These are phyloP conservation scores for Archips xylosteana DNA, from an alignment of 2,888 invertebrate species.

Conservation along the genomic window DNA sequence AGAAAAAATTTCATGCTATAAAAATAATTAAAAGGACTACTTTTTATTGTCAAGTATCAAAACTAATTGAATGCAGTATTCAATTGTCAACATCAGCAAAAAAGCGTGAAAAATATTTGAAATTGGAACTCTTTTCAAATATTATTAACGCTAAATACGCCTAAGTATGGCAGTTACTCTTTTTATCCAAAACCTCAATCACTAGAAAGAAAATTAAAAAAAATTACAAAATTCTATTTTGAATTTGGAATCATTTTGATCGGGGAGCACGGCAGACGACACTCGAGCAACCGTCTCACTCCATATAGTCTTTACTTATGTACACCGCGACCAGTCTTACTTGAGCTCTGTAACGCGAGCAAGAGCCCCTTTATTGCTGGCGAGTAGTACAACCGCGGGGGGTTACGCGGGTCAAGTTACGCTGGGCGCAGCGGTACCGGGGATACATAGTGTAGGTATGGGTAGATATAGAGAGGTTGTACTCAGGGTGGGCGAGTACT, in stretches of 20 bases:
- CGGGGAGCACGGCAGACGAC: slow-evolving; percentile 81
- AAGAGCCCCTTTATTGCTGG: slow-evolving; percentile 58
- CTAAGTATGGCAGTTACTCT: background rate
- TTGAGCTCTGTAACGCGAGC: slow-evolving; percentile 67
- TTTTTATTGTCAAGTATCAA: background rate
- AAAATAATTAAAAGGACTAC: no score
- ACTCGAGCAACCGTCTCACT: slow-evolving; percentile 76
- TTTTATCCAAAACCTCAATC: background rate
- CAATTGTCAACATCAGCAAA: background rate
- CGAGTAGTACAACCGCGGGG: slow-evolving; percentile 61
- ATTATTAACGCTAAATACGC: background rate
- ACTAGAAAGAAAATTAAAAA: slow-evolving; percentile 45
- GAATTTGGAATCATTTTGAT: slow-evolving; percentile 81
- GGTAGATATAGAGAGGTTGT: slow-evolving; percentile 70
- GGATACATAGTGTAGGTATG: slow-evolving; percentile 78
- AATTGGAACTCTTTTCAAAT: background rate
- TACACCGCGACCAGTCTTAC: slow-evolving; percentile 58
- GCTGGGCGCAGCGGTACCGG: slow-evolving; percentile 81
- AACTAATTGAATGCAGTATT: background rate
- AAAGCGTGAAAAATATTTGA: background rate
- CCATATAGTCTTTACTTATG: slow-evolving; percentile 75
- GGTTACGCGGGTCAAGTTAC: slow-evolving; percentile 62
- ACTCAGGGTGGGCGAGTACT: slow-evolving; percentile 76
- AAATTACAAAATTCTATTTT: slow-evolving; percentile 72
- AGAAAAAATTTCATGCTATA: no score